A percentile compares a stretch with the other conserved stretches of the same genome.
Evolutionary conservation across 2,888 invertebrate genomes (phyloP).

Genomic region (Adelognathus sp.): DNA sequence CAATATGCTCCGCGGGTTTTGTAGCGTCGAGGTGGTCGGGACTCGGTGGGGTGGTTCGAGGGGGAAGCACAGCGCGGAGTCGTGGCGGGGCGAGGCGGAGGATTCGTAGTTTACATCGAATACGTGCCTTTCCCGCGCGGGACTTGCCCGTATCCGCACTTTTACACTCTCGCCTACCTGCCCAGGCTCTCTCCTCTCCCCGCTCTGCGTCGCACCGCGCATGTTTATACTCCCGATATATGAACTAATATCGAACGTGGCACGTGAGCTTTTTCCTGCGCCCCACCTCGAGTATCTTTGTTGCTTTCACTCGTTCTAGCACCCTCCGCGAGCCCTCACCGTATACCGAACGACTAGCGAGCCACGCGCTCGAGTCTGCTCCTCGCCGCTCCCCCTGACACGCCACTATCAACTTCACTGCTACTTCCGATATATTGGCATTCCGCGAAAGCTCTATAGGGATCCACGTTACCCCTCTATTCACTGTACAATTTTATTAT

Average conservation of each 20-base stretch:
- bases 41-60: neutral
- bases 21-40: conserved; percentile 18
- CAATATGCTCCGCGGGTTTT: conserved; percentile 74
- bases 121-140: conserved; percentile 68
- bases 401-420: conserved; percentile 1
- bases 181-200: conserved; percentile 2
- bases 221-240: conserved; percentile 74
- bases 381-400: neutral
- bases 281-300: neutral
- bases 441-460: conserved; percentile 13
- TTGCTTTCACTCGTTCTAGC: conserved; percentile 17
- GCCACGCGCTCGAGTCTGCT: conserved; percentile 1
- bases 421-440: conserved; percentile 29
- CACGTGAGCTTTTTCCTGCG: conserved; percentile 67
- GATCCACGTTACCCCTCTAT: neutral
- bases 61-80: neutral
- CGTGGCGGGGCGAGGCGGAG: conserved; percentile 13
- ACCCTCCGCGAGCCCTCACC: neutral
- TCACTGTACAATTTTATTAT: conserved; percentile 14
- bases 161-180: conserved; percentile 43
- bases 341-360: conserved; percentile 19
- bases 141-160: conserved; percentile 32
- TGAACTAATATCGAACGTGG: conserved; percentile 77
- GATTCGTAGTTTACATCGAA: conserved; percentile 77
- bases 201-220: conserved; percentile 63